Conservation (phyloP, 2,888 invertebrate species). For the Aphelenchoides bicaudatus region DNA sequence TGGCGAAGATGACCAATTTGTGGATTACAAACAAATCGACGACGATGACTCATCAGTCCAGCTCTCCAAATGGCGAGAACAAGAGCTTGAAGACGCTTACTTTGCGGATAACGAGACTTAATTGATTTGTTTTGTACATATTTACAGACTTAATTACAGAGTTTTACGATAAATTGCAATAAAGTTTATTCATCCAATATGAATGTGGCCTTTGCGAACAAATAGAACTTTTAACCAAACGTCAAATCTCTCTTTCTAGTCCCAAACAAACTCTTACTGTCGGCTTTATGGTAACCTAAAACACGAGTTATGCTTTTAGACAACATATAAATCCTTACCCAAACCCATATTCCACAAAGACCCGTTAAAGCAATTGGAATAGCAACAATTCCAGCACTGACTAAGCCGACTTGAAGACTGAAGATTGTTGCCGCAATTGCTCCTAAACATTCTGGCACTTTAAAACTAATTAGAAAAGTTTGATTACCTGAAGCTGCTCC, state of each 20-base stretch:
- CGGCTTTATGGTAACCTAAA: slow-evolving; percentile 34
- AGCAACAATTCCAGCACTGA: slow-evolving; percentile 56
- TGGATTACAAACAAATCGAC: slow-evolving; percentile 43
- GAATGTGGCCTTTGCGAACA: too few relatives aligned
- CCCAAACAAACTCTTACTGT: slow-evolving; percentile 27
- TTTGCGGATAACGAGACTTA: slow-evolving; percentile 34
- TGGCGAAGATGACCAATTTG: slow-evolving; percentile 48
- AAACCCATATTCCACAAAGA: slow-evolving; percentile 55
- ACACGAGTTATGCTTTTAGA: slow-evolving; percentile 44
- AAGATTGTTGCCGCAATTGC: slow-evolving; percentile 53
- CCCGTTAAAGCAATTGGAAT: slow-evolving; percentile 53
- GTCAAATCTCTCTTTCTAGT: slow-evolving; percentile 29
- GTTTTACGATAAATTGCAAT: too few relatives aligned
- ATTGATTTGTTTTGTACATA: too few relatives aligned
- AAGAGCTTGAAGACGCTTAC: slow-evolving; percentile 52
- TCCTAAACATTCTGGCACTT: slow-evolving; percentile 19
- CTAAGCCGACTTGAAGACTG: slow-evolving; percentile 55
- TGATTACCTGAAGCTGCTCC: slow-evolving; percentile 38
- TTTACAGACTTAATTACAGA: too few relatives aligned
- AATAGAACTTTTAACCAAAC: too few relatives aligned
- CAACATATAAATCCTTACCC: not conserved
- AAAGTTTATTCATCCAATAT: too few relatives aligned
- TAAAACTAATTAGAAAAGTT: not conserved
- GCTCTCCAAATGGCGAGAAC: slow-evolving; percentile 38
- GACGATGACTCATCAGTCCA: slow-evolving; percentile 24